Percentiles rank a stretch among this genome's conserved stretches.
Evolutionary conservation across 2,797 vertebrate genomes (phyloP).

Genomic region (Taenioides sp.): DNA sequence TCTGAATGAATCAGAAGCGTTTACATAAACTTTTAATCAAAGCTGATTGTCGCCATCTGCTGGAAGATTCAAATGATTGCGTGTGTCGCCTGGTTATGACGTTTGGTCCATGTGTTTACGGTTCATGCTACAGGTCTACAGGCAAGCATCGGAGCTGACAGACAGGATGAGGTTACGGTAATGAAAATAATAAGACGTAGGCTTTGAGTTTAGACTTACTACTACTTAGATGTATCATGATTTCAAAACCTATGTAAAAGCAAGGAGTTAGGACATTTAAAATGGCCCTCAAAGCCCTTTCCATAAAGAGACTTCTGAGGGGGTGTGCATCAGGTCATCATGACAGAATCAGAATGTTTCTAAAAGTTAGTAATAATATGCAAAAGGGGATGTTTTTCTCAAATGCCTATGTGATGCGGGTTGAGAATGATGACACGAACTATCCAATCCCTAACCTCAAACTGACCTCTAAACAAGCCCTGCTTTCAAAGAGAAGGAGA

Average conservation of each 20-base stretch:
- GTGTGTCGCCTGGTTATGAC: conserved; percentile 63
- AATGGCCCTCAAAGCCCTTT: conserved; percentile 21
- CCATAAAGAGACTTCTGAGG: conserved; percentile 46
- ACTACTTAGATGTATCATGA: not conserved
- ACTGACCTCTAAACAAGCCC: conserved; percentile 9
- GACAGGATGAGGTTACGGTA: not conserved
- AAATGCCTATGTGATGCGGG: conserved; percentile 28
- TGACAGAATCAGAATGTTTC: conserved; percentile 8
- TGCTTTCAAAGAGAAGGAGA: conserved; percentile 45
- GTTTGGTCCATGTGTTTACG: conserved; percentile 15
- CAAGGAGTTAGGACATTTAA: conserved; percentile 31
- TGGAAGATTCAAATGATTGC: conserved; percentile 9
- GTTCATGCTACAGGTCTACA: conserved; percentile 19
- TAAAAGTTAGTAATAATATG: conserved; percentile 9
- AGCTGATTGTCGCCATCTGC: conserved; percentile 36
- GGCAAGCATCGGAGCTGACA: conserved; percentile 20
- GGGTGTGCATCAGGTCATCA: conserved; percentile 20
- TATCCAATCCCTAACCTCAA: conserved; percentile 2
- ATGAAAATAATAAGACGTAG: not conserved
- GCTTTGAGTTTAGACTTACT: not conserved
- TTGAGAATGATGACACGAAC: conserved; percentile 29
- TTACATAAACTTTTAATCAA: not conserved
- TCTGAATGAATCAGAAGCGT: not conserved
- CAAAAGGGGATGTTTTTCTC: conserved; percentile 42
- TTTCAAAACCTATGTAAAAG: not conserved